phyloP scores from a whole-genome alignment of 2,113 vertebrate genomes.

The Lepidiolamprologus cunningtoni region DNA sequence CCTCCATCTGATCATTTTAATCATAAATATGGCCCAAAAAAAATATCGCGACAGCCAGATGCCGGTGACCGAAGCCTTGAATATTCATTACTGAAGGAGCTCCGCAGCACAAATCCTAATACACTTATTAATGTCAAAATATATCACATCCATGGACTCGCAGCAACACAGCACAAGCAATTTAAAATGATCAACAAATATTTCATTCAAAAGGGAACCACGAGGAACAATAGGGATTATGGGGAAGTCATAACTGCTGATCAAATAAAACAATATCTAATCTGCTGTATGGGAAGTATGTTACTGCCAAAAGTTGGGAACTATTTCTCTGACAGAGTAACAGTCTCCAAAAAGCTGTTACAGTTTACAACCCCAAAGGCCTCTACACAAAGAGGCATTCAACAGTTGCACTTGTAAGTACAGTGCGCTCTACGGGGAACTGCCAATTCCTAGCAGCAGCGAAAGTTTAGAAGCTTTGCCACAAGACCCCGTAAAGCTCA shows the following conservation, averaged over 20 bases:
- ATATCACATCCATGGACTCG: not conserved
- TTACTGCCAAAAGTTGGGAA: not conserved
- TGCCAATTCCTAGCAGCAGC: not conserved
- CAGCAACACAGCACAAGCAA: not conserved
- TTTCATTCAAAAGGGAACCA: not conserved
- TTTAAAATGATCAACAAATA: not conserved
- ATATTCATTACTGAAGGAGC: not conserved
- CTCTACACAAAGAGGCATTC: conserved; percentile 15
- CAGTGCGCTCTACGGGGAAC: not conserved
- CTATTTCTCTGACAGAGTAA: not conserved
- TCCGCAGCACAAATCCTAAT: not conserved
- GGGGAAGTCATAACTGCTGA: not conserved
- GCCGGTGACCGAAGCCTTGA: not conserved
- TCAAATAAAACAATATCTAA: not conserved
- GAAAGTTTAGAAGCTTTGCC: not conserved
- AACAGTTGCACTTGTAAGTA: not conserved
- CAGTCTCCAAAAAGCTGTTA: not conserved
- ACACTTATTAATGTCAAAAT: not conserved
- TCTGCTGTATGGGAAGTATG: not conserved
- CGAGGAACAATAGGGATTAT: not conserved
- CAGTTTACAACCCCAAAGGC: not conserved
- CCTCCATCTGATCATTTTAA: not conserved
- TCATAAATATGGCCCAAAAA: not conserved
- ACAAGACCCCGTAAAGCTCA: not conserved
- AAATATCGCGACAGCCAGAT: accelerated